Percentiles rank a stretch among this genome's conserved stretches.
These are phyloP conservation scores for Aleiodes alternator DNA, from an alignment of 2,888 invertebrate species.

Conservation along the genomic window DNA sequence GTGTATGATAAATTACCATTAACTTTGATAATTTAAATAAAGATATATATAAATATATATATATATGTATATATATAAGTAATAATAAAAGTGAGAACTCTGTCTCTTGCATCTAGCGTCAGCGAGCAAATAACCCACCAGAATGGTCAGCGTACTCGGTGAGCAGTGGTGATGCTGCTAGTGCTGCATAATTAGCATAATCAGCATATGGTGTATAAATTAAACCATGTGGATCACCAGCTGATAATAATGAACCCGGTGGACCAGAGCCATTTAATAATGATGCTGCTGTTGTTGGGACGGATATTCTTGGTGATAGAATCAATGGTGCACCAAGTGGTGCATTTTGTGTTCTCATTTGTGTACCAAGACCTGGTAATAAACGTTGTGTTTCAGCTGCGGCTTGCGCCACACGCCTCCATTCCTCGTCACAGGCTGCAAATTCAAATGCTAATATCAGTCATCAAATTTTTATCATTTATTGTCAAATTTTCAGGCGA, in stretches of 20 bases:
- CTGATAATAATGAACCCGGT: slow-evolving; percentile 82
- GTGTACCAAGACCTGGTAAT: slow-evolving; percentile 82
- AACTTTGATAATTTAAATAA: slow-evolving; percentile 42
- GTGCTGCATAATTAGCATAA: slow-evolving; percentile 93
- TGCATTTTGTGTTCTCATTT: slow-evolving; percentile 81
- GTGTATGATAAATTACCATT: slow-evolving; percentile 1
- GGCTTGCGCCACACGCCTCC: slow-evolving; percentile 89
- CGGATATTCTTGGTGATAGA: slow-evolving; percentile 92
- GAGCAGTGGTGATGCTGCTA: slow-evolving; percentile 87
- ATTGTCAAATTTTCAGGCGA: background rate
- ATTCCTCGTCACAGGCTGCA: slow-evolving; percentile 89
- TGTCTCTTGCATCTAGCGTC: slow-evolving; percentile 78
- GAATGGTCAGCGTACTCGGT: slow-evolving; percentile 94
- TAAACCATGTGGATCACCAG: slow-evolving; percentile 86
- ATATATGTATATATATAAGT: slow-evolving; percentile 45
- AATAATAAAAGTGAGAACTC: slow-evolving; percentile 57
- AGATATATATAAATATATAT: background rate
- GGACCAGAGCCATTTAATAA: slow-evolving; percentile 79
- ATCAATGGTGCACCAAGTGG: slow-evolving; percentile 95
- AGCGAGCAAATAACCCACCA: slow-evolving; percentile 96
- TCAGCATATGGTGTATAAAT: slow-evolving; percentile 93
- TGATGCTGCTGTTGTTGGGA: slow-evolving; percentile 85
- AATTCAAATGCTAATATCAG: slow-evolving; percentile 75
- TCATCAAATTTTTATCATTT: slow-evolving; percentile 63
- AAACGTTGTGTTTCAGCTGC: slow-evolving; percentile 89